Base-by-base conservation (phyloP, 2,888 invertebrate genomes). In the Parnassius smintheus region DNA sequence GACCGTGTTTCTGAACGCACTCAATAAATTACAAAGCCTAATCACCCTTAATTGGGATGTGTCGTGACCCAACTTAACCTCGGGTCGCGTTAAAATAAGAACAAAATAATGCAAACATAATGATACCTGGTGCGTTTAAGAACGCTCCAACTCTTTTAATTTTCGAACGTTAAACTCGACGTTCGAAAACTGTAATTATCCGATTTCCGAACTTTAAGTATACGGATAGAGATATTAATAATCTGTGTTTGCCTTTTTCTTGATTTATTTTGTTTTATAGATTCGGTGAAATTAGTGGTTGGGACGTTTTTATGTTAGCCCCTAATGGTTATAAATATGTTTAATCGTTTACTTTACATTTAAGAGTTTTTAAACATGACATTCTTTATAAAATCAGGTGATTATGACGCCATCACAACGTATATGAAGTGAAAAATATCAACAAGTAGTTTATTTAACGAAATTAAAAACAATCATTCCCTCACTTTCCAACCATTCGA, bases 201-300 rank as follows among this genome's bases (percentile, higher is more conserved):
- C 79, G 77, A 75, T 85, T 84, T 81, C 83, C 79, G 82, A 83
- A 82, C 81, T 72, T 73, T 89, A 91, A 89, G 86, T 88, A 91
- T 88, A 89, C 81, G 88, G 88, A 91, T 91, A 88, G 86, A 91
- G 88, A 89, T 90, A 90, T 90, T 90, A 90, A 90, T 90, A 85
- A 83, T 78, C 72, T 56, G 68, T 88, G 83, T 90, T 88, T 88
- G 82, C 80, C 85, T 87, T 88, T 89, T 89, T 79, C 80, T 82
- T 88, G 83, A 88, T 90, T 88, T 91, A 86, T 88, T 83, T 83
- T 77, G 77, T 82, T 85, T 88, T 86, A 85, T 86, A 85, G 82
- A 83, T 83, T 85, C 75, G 76, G 81, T 81, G 76, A 85, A 86
- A 88, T 90, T 85, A 84, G 80, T 72, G 88, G 87, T 86, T 87